Evolutionary conservation across 2,797 vertebrate genomes (phyloP), one percentile per base, ranked within the genome.

Genomic region (Loris lydekkerianus): DNA sequence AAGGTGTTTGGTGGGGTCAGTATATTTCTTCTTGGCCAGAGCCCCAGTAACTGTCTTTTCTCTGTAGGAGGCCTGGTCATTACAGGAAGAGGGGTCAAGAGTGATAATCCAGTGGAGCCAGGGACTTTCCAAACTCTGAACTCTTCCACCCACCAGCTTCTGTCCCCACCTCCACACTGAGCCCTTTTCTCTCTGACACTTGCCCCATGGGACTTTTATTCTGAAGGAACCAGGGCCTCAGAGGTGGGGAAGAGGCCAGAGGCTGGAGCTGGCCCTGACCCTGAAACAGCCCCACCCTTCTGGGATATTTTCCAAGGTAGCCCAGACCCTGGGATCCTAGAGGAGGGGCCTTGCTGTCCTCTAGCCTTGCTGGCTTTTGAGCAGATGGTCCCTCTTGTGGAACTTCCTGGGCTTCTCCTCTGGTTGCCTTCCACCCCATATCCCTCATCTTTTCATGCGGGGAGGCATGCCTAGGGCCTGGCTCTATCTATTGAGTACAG

Each of bases 191-290:
- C 46, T 56, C 72, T 85, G 76, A 84, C 34, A 65, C 18, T 81
- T 86, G 67, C 27, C 31, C 10, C 10, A 29, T 0, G 27, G 27
- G 37, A 89, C 88, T 97, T 96, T 93, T 95, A 94, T 95, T 97
- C 70, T 96, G 97, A 94, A 96, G 75, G 63, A 95, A 73, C 8
- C 37, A 78, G 94, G 31, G 34, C 11, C 70, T 14, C 53, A 60
- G 67, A 77, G 84, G n/a, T 37, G 67, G 70, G 17, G 77, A 73
- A 43, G 46, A 76, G 46, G 31, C 73, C 34, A 10, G 72, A 89
- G 67, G 93, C 80, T 83, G 60, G 60, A 37, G 58, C 72, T 95
- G 82, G 69, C 75, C n/a, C 1, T 82, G 67, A 78, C 43, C 70
- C 21, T 40, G 37, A 86, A 34, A 60, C 78, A 56, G 67, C 69